phyloP scores from a whole-genome alignment of 2,797 vertebrate genomes.

The Urocyon cinereoargenteus region DNA sequence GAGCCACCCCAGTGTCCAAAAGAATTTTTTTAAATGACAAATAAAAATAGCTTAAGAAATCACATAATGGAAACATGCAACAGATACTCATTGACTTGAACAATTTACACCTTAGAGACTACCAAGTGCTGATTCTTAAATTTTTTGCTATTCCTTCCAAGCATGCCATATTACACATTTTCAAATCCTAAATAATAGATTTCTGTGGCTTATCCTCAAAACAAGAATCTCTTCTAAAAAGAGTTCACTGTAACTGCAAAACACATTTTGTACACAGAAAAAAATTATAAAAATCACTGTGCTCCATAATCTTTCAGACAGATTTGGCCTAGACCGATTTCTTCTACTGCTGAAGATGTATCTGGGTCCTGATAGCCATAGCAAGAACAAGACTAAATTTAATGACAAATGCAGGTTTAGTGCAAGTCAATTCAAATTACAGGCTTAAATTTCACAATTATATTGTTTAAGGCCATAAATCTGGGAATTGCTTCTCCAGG shows the following conservation, averaged over 20 bases:
- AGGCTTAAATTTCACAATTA: constrained; percentile 32
- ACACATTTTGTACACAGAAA: constrained; percentile 14
- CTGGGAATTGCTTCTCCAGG: neutral
- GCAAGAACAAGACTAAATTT: constrained; percentile 41
- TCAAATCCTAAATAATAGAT: constrained; percentile 43
- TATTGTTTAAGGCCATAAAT: constrained; percentile 16
- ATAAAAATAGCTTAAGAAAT: constrained; percentile 45
- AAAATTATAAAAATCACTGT: constrained; percentile 5
- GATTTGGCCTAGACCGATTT: neutral
- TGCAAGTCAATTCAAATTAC: constrained; percentile 48
- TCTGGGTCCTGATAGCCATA: neutral
- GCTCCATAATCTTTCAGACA: neutral
- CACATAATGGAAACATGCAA: constrained; percentile 3
- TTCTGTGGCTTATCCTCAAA: neutral
- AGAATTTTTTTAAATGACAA: neutral
- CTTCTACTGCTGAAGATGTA: neutral
- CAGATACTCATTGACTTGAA: neutral
- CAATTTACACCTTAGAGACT: constrained; percentile 27
- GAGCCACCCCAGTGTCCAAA: no score
- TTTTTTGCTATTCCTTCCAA: constrained; percentile 24
- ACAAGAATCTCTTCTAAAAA: constrained; percentile 42
- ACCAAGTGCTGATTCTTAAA: constrained; percentile 39
- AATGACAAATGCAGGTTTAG: constrained; percentile 21
- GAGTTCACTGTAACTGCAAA: constrained; percentile 1
- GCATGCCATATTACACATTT: constrained; percentile 36